Evolutionary conservation across 2,888 invertebrate genomes (phyloP), one percentile per base, ranked within the genome.

Genomic region (Gari tellinella): DNA sequence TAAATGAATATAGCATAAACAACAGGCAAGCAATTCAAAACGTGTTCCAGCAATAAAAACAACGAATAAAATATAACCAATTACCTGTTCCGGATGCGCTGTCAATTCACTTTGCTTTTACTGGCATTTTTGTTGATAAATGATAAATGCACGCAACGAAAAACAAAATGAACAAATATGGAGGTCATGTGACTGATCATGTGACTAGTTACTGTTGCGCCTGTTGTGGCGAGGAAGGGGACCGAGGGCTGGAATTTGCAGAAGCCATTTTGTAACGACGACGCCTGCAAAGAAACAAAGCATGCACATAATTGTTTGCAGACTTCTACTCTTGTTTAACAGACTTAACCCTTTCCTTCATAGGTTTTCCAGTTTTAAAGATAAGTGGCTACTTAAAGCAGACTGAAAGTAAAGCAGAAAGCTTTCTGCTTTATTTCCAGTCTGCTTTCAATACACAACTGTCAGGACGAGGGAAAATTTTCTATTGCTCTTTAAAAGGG

Each of bases 231-330:
- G 87, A 86, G 55, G 87, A 82, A 45, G 88, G 86, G 72, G 87
- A 87, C 60, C 87, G 84, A 60, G 87, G 88, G 78, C 88, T 88
- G 55, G 82, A 79, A 69, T 83, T 86, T 76, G 83, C 81, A 53
- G 86, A 86, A 51, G 88, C 85, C 85, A 87, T 82, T 85, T 88
- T 88, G 85, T 87, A 88, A 63, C 88, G 88, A 70, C 88, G 87
- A 66, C 86, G 87, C 81, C 88, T 88, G 88, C 78, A 88, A 85
- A 67, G 79, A 73, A 53, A 78, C 73, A 79, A 78, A 66, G 72
- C 72, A 79, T 72, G 65, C 76, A 73, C 38, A 57, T 61, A 31
- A 31, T 31, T 31, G 31, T 10, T 10, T 31, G 31, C 31, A 10
- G 31, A 31, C 31, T 31, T 31, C 10, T 4, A 31, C 10, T 31